Evolutionary conservation across 2,113 vertebrate species (phyloP).

Genomic region (Cercocebus atys): DNA sequence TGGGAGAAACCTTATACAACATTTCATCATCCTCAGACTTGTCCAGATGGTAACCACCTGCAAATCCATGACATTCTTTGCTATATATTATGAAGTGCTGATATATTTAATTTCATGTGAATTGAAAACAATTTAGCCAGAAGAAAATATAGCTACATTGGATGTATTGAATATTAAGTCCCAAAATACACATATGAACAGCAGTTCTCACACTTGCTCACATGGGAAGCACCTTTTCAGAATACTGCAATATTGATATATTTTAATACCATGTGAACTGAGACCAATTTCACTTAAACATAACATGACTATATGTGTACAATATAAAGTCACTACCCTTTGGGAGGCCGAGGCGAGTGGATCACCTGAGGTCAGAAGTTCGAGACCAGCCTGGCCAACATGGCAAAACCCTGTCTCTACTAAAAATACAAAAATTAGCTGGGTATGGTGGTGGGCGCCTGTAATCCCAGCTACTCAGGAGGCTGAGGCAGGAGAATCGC

Average conservation of each 20-base stretch:
- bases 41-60: slow-evolving; percentile 63
- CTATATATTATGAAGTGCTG: slow-evolving; percentile 38
- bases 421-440: too few species aligned
- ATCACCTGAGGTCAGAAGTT: too few species aligned
- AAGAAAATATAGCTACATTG: slow-evolving; percentile 29
- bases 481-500: too few species aligned
- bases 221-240: slow-evolving; percentile 38
- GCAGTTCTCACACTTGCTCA: slow-evolving; percentile 38
- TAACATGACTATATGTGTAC: background rate
- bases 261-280: slow-evolving; percentile 55
- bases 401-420: too few species aligned
- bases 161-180: slow-evolving; percentile 13
- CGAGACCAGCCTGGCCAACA: too few species aligned
- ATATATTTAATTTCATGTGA: slow-evolving; percentile 49
- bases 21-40: background rate
- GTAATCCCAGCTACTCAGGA: too few species aligned
- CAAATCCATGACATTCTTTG: background rate
- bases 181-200: slow-evolving; percentile 20
- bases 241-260: slow-evolving; percentile 55
- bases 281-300: slow-evolving; percentile 55
- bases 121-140: slow-evolving; percentile 42
- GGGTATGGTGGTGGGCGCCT: too few species aligned
- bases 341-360: too few species aligned
- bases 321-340: background rate
- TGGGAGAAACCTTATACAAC: background rate